Conservation (phyloP, 2,888 invertebrate genomes). For the Diadegma fenestrale region DNA sequence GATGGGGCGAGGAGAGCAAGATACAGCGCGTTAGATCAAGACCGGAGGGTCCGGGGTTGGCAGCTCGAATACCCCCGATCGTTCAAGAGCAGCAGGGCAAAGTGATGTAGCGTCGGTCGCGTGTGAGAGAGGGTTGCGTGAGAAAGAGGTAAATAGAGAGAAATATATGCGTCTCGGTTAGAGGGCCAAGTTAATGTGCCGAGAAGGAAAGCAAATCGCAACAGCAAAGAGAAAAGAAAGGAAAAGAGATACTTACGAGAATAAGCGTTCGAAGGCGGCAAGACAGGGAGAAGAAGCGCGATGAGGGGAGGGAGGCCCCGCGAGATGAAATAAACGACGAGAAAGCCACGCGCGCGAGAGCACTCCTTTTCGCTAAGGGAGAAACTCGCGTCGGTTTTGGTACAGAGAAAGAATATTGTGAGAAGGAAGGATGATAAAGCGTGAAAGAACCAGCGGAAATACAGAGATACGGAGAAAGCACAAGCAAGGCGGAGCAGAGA, state of each 20-base stretch:
- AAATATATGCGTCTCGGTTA: neutral
- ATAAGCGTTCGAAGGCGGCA: conserved; percentile 31
- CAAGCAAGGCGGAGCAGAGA: conserved; percentile 7
- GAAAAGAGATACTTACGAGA: conserved; percentile 44
- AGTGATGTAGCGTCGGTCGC: conserved; percentile 71
- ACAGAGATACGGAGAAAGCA: conserved; percentile 2
- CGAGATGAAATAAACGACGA: conserved; percentile 57
- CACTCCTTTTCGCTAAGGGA: conserved; percentile 42
- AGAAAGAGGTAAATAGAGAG: conserved; percentile 25
- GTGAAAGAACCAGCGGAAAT: conserved; percentile 2
- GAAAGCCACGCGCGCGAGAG: conserved; percentile 53
- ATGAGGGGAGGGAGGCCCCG: conserved; percentile 7
- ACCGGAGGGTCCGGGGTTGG: conserved; percentile 62
- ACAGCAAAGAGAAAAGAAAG: conserved; percentile 10
- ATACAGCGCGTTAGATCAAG: neutral
- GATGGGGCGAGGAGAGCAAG: neutral
- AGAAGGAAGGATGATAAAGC: conserved; percentile 49
- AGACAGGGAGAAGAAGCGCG: conserved; percentile 28
- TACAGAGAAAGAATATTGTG: conserved; percentile 53
- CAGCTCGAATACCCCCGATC: conserved; percentile 71
- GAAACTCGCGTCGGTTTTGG: conserved; percentile 43
- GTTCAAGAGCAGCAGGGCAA: conserved; percentile 70
- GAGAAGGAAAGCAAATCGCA: conserved; percentile 34
- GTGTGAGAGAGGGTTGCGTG: conserved; percentile 54
- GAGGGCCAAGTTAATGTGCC: conserved; percentile 55